Percentiles rank a stretch among this genome's conserved stretches.
phyloP scores from a whole-genome alignment of 2,113 vertebrate genomes.

The Serranochromis macrocephalus region DNA sequence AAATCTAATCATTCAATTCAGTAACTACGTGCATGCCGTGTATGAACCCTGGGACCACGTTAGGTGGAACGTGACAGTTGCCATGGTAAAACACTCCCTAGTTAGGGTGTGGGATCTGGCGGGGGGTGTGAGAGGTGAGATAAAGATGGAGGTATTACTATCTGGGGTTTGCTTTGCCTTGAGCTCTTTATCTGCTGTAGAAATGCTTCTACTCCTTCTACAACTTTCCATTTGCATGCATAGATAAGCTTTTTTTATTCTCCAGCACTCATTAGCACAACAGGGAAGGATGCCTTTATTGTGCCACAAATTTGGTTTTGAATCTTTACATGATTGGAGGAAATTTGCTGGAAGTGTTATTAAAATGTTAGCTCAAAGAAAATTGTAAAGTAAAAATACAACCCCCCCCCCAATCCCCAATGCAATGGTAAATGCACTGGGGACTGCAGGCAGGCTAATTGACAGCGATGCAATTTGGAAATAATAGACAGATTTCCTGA shows the following conservation, averaged over 20 bases:
- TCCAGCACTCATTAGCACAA: neutral
- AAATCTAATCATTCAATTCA: neutral
- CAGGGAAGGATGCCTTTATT: neutral
- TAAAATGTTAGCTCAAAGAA: neutral
- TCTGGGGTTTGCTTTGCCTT: constrained; percentile 34
- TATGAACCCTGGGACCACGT: neutral
- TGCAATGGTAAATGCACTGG: neutral
- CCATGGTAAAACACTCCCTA: constrained; percentile 25
- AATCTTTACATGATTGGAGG: neutral
- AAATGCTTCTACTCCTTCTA: constrained; percentile 7
- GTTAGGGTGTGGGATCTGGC: constrained; percentile 56
- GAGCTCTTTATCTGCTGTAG: constrained; percentile 54
- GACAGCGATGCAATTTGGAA: neutral
- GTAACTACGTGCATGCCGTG: neutral
- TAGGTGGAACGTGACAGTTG: constrained; percentile 8
- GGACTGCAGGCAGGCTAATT: neutral
- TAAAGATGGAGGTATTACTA: constrained; percentile 58
- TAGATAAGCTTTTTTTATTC: constrained; percentile 26
- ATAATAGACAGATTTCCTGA: neutral
- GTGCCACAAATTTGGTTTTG: neutral
- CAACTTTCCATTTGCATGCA: constrained; percentile 3
- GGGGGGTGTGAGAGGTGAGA: constrained; percentile 49
- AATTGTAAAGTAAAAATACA: neutral
- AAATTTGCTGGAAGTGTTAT: neutral
- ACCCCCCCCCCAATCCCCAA: neutral